Base-by-base conservation (phyloP, 2,888 invertebrate species). In the Mystacides longicornis region DNA sequence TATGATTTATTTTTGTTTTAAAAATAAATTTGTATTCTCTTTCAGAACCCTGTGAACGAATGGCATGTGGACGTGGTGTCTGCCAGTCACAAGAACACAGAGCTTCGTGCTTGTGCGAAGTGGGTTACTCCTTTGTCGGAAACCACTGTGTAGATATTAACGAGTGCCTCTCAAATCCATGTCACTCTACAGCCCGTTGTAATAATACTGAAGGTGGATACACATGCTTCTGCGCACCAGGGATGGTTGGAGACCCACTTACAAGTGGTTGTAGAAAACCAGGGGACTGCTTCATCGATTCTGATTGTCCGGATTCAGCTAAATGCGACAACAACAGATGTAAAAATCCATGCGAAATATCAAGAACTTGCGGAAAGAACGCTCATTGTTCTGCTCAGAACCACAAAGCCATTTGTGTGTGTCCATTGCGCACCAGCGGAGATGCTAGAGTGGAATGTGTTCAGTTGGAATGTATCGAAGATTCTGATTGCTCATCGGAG, bases 181-280 rank as follows among this genome's bases (percentile, higher is more conserved):
- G 93, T 64, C 90, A 92, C 64, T 67, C 81, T 23, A 83, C 88
- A 58, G 88, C 93, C 14, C 75, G 79, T 67, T 93, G 93, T 65
- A 77, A 85, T 63, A 93, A 93, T 65, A 80, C 78, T 31, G 83
- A 83, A 21, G 93, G 94, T 21, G 85, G 87, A 18, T 93, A 81
- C 67, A 74, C 75, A 16, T 94, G 94, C 64, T 73, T 78, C 42
- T 94, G 93, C 65, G 81, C 83, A 0, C 85, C 86, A 64, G 89
- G 89, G 53, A 78, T 90, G 20, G 81, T 93, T 51, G 87, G 91
- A 22, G 93, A 93, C 74, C 82, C 86, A 5, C 73, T 79, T 23
- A 78, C 80, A 54, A 79, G 80, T 0, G 91, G 87, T 27, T 93
- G 93, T 65, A 82, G 86, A 62, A 81, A 83, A 67, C 89, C 93